Evolutionary conservation across 2,113 vertebrate species (phyloP).

Genomic region (Balaeniceps rex): DNA sequence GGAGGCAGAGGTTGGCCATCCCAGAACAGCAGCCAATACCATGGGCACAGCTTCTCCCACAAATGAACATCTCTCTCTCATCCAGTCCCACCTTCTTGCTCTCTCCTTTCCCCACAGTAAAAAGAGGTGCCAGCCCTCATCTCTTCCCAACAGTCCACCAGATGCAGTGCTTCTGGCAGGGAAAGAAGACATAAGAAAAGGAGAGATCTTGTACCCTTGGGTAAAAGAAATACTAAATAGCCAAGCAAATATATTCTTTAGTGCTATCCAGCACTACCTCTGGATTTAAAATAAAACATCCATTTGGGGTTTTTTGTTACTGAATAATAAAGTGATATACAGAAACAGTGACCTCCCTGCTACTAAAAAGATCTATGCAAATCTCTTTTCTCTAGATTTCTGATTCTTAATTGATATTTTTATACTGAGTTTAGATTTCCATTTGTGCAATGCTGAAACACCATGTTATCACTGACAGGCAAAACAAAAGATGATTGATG

Average conservation of each 20-base stretch:
- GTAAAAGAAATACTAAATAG: background rate
- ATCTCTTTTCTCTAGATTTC: background rate
- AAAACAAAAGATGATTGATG: background rate
- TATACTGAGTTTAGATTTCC: background rate
- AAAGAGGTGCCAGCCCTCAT: background rate
- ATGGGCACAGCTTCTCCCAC: background rate
- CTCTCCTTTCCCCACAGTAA: background rate
- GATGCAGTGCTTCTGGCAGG: background rate
- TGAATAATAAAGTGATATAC: background rate
- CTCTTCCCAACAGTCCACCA: background rate
- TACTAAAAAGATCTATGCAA: background rate
- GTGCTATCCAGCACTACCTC: background rate
- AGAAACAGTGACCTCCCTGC: background rate
- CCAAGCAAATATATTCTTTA: background rate
- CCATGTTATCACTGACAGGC: background rate
- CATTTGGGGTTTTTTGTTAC: accelerated
- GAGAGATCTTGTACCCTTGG: background rate
- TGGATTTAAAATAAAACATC: background rate
- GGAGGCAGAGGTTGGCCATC: background rate
- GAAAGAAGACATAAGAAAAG: background rate
- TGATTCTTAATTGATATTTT: background rate
- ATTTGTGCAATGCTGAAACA: background rate
- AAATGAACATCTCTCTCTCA: background rate
- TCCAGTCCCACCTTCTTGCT: background rate
- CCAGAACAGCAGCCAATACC: background rate